Base-by-base conservation (phyloP, 2,113 vertebrate genomes). In the Gallinago jamesoni region DNA sequence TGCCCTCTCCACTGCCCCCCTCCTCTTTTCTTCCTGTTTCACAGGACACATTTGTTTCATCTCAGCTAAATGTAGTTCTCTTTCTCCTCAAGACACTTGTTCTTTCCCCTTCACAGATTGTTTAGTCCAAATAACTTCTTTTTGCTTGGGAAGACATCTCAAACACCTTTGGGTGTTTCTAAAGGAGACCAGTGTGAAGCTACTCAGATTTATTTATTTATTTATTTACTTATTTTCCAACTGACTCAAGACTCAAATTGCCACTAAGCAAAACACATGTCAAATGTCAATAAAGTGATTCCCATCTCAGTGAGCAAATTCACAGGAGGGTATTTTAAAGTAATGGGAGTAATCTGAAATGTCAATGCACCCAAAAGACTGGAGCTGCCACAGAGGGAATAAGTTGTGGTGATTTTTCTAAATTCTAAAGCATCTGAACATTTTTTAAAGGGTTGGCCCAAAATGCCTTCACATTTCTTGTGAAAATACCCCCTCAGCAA, bases 11-110 rank as follows among this genome's bases (percentile, higher is more conserved):
- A 1, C 80, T 94, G 89, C 90, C 90, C 86, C 94, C 94, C 90
- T 91, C 66, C 85, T 52, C 67, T 90, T 96, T 95, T 92, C 76
- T 93, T 90, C 90, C 86, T 95, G 66, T 95, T 88, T 95, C 93
- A 87, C 93, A 75, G 95, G 93, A 94, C 84, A 76, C 77, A 45
- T 82, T 95, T 96, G 55, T 96, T 95, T 95, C 86, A 62, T 93
- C 77, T 84, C 80, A 79, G 93, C 86, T 95, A 84, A 76, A 77
- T 13, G 66, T 66, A 87, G 66, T 60, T 92, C 80, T 90, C 74
- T 78, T 81, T 77, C 89, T 91, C 81, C 75, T 82, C 68, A 67
- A 80, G 24, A 93, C 84, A 78, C 87, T 97, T 91, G 89, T 90
- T 94, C 82, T 74, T 95, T 75, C 52, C 69, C 68, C 33, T 79